Percentiles rank a stretch among this genome's conserved stretches.
These are phyloP conservation scores for Clarias laeviceps DNA, from an alignment of 2,797 vertebrate genomes.

Conservation along the genomic window DNA sequence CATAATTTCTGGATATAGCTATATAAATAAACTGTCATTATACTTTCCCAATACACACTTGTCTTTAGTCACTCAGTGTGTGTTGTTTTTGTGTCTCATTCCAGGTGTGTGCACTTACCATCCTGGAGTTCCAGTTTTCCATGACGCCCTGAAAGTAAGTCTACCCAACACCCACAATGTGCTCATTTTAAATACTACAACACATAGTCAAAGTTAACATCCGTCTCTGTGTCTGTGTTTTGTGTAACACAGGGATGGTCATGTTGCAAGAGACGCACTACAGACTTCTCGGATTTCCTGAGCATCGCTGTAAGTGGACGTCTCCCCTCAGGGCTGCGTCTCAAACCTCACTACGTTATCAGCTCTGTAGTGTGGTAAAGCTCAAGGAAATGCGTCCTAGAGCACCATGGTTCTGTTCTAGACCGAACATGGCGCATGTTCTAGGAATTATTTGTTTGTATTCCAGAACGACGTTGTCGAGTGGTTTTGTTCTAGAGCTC, in stretches of 20 bases:
- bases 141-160: slow-evolving; percentile 92
- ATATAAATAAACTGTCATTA: too few species aligned
- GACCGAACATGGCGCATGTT: neutral
- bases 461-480: neutral
- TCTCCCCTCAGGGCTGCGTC: neutral
- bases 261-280: slow-evolving; percentile 95
- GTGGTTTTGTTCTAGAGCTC: neutral
- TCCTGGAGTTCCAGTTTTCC: slow-evolving; percentile 94
- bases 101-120: slow-evolving; percentile 88
- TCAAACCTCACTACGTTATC: neutral
- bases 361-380: too few species aligned
- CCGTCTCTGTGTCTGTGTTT: slow-evolving; percentile 27
- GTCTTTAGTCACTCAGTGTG: neutral
- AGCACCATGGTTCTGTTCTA: neutral
- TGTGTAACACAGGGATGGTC: slow-evolving; percentile 86
- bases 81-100: slow-evolving; percentile 7
- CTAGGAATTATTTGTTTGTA: neutral
- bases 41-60: too few species aligned
- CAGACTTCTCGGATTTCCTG: slow-evolving; percentile 96
- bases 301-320: slow-evolving; percentile 85
- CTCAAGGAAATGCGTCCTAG: neutral
- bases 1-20: too few species aligned
- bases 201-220: slow-evolving; percentile 4
- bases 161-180: neutral
- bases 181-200: neutral